phyloP scores from a whole-genome alignment of 2,888 invertebrate species.

The Hermaeophaga mercurialis region DNA sequence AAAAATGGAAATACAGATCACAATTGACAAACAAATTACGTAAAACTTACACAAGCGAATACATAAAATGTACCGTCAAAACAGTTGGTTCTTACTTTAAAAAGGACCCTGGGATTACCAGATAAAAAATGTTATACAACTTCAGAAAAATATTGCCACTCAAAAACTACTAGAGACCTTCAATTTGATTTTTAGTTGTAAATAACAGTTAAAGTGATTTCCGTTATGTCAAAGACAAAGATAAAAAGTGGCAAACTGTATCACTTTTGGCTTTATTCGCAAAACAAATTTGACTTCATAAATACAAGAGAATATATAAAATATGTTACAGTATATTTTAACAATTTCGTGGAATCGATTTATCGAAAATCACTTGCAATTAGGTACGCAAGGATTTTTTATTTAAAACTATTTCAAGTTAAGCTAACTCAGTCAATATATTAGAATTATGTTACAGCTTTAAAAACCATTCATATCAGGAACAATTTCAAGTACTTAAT shows the following conservation, averaged over 20 bases:
- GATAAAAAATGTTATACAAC: no score
- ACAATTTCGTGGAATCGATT: slow-evolving; percentile 8
- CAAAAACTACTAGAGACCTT: no score
- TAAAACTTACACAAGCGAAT: no score
- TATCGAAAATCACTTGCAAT: slow-evolving; percentile 6
- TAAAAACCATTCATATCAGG: slow-evolving; percentile 1
- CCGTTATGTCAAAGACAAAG: no score
- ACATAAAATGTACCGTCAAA: no score
- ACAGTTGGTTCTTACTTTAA: no score
- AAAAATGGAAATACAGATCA: no score
- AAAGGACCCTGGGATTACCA: no score
- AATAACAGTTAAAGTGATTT: no score
- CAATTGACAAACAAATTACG: no score
- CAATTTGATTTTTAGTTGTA: no score
- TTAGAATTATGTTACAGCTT: slow-evolving; percentile 4
- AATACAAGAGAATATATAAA: slow-evolving; percentile 16
- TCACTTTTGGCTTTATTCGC: slow-evolving; percentile 14
- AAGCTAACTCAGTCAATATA: slow-evolving; percentile 17
- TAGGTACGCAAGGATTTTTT: neutral
- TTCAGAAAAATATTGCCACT: no score
- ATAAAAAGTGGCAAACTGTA: neutral
- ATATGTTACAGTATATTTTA: slow-evolving; percentile 17
- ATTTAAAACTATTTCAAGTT: slow-evolving; percentile 1
- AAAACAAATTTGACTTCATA: slow-evolving; percentile 20
- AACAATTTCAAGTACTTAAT: neutral